A percentile compares a stretch with the other conserved stretches of the same genome.
phyloP scores from a whole-genome alignment of 2,113 vertebrate genomes.

The Anolis sagrei region DNA sequence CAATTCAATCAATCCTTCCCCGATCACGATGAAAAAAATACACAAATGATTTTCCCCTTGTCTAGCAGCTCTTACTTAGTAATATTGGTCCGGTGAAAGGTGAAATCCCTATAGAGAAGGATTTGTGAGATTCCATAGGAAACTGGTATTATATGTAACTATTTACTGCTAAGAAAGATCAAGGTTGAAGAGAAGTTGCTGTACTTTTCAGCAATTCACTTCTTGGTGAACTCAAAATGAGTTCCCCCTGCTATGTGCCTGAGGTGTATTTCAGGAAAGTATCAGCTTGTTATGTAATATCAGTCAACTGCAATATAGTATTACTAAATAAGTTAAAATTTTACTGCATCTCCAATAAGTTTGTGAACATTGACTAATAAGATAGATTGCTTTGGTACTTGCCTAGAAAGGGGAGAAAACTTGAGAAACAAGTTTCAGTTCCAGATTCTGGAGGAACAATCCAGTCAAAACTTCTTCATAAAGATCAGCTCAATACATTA shows the following conservation, averaged over 20 bases:
- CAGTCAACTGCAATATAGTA: conserved; percentile 21
- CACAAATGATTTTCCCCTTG: conserved; percentile 3
- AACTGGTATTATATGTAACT: conserved; percentile 69
- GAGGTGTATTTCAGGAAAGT: not conserved
- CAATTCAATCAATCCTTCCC: conserved; percentile 42
- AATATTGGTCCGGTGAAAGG: conserved; percentile 59
- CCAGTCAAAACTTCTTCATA: too few species aligned
- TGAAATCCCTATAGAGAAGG: conserved; percentile 70
- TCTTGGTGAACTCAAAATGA: conserved; percentile 17
- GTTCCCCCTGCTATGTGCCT: conserved; percentile 25
- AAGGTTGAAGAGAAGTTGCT: conserved; percentile 62
- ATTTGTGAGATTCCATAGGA: conserved; percentile 68
- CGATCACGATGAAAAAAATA: not conserved
- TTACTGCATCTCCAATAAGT: conserved; percentile 41
- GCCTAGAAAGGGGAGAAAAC: not conserved
- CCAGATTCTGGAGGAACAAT: not conserved
- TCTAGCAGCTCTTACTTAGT: conserved; percentile 47
- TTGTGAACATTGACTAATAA: not conserved
- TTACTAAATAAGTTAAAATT: conserved; percentile 31
- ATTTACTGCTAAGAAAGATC: conserved; percentile 64
- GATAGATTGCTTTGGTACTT: not conserved
- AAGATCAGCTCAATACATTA: too few species aligned
- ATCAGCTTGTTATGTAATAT: conserved; percentile 30
- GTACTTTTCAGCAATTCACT: conserved; percentile 56
- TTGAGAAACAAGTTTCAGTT: not conserved